Evolutionary conservation across 2,888 invertebrate species (phyloP).

Genomic region (Clanis bilineata): DNA sequence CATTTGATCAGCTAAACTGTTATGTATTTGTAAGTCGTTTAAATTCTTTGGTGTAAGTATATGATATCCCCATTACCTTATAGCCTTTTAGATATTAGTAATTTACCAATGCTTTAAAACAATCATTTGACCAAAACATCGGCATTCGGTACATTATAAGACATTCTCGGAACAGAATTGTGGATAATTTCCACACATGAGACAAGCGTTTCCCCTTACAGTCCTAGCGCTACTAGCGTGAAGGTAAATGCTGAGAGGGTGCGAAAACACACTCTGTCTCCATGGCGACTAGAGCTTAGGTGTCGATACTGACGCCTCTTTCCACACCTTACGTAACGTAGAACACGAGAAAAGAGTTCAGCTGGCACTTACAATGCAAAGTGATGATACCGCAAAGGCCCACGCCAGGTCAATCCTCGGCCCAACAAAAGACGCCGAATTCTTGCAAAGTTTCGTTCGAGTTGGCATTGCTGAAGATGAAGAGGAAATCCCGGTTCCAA

Average conservation of each 20-base stretch:
- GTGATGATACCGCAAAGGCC: constrained; percentile 65
- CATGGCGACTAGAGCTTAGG: constrained; percentile 71
- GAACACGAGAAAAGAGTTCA: constrained; percentile 17
- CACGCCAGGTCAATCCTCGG: constrained; percentile 84
- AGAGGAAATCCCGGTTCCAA: constrained; percentile 67
- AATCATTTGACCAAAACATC: too few relatives aligned
- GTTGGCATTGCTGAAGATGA: constrained; percentile 84
- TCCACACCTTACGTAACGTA: constrained; percentile 72
- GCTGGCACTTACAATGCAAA: constrained; percentile 39
- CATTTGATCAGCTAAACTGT: too few relatives aligned
- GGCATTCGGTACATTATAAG: too few relatives aligned
- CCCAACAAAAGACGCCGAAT: constrained; percentile 86
- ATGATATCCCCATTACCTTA: too few relatives aligned
- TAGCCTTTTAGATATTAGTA: too few relatives aligned
- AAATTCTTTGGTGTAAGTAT: too few relatives aligned
- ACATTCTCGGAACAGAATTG: too few relatives aligned
- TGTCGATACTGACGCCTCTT: constrained; percentile 70
- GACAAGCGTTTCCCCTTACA: constrained; percentile 24
- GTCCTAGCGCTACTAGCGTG: constrained; percentile 44
- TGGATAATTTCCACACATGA: not conserved
- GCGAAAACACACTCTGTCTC: constrained; percentile 70
- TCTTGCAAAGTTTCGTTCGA: constrained; percentile 90
- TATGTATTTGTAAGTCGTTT: too few relatives aligned
- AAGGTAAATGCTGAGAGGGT: constrained; percentile 54
- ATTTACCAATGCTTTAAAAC: too few relatives aligned